Conservation (phyloP, 2,113 vertebrate genomes). For the Corythornis vintsioides region DNA sequence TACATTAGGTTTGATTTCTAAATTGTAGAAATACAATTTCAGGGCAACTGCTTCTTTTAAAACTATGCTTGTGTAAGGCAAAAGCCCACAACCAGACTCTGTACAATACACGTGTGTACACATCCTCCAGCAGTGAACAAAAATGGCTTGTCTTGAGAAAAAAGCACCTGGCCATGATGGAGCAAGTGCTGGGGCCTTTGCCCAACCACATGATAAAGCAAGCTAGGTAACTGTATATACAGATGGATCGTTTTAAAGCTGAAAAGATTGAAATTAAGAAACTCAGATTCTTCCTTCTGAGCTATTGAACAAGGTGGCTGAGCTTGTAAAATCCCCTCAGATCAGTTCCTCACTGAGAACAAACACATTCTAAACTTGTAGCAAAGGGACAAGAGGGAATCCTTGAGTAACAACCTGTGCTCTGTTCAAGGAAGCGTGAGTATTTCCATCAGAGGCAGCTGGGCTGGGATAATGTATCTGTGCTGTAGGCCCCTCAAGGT, state of each 20-base stretch:
- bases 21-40: slow-evolving; percentile 59
- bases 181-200: slow-evolving; percentile 86
- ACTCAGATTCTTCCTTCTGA: neutral
- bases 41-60: slow-evolving; percentile 45
- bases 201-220: slow-evolving; percentile 83
- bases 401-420: neutral
- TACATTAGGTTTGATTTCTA: slow-evolving; percentile 71
- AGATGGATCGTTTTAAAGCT: neutral
- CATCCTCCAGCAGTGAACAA: neutral
- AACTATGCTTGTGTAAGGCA: neutral
- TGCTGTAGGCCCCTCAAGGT: neutral
- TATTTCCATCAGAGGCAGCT: slow-evolving; percentile 75
- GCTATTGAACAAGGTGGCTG: neutral
- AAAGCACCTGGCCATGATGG: slow-evolving; percentile 93
- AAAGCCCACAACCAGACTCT: neutral
- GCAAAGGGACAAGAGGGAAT: neutral
- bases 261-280: neutral
- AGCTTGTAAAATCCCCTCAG: neutral
- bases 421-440: slow-evolving; percentile 77
- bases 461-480: neutral
- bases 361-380: rapidly evolving
- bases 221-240: slow-evolving; percentile 75
- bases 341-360: neutral
- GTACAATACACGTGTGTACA: neutral
- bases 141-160: slow-evolving; percentile 40